A percentile compares a stretch with the other conserved stretches of the same genome.
These are phyloP conservation scores for Ochotona curzoniae DNA, from an alignment of 2,113 vertebrate genomes.

Conservation along the genomic window DNA sequence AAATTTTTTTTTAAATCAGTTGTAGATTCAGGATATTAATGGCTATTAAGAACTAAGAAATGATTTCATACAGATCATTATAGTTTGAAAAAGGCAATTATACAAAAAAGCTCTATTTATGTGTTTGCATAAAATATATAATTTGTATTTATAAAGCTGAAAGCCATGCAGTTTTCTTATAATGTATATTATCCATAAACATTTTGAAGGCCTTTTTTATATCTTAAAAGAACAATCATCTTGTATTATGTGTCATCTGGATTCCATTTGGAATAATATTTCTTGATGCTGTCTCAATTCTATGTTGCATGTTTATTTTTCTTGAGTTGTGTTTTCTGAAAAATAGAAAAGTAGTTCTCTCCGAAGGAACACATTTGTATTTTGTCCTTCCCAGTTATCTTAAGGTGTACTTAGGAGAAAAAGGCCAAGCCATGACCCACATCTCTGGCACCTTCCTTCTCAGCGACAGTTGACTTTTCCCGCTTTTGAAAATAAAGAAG, in stretches of 20 bases:
- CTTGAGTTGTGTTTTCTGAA: background rate
- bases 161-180: no score
- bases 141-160: no score
- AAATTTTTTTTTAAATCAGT: conserved; percentile 7
- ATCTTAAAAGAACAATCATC: no score
- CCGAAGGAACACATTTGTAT: background rate
- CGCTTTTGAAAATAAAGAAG: background rate
- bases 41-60: background rate
- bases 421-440: background rate
- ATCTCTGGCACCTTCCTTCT: background rate
- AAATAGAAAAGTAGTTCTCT: background rate
- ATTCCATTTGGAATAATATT: background rate
- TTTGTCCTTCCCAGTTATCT: background rate
- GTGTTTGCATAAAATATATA: no score
- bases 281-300: background rate
- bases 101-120: background rate
- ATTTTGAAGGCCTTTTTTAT: no score
- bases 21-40: background rate
- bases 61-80: background rate
- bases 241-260: background rate
- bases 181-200: no score
- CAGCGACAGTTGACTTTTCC: background rate
- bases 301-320: background rate
- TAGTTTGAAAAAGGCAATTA: conserved; percentile 35
- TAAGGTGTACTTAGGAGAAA: background rate